Evolutionary conservation across 2,888 invertebrate species (phyloP).

Genomic region (Coecobrya sp.): DNA sequence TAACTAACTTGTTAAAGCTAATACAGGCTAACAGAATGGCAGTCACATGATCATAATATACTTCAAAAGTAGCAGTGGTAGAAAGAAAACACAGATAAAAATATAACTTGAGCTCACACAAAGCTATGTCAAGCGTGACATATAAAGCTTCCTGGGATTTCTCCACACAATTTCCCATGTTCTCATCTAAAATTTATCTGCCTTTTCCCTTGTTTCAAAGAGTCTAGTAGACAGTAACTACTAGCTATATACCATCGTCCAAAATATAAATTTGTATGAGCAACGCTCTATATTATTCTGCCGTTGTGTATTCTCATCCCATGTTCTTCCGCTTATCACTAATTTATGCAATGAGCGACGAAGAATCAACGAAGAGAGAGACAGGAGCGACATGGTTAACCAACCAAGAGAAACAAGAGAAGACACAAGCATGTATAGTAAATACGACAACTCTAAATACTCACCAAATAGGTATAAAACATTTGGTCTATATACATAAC

Average conservation of each 20-base stretch:
- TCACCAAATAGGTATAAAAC: not conserved
- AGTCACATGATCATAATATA: conserved; percentile 25
- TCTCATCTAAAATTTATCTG: conserved; percentile 70
- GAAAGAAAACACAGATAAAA: not conserved
- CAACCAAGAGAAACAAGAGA: conserved; percentile 63
- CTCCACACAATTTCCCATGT: conserved; percentile 72
- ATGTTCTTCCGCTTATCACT: conserved; percentile 64
- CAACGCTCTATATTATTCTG: not conserved
- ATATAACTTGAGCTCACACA: conserved; percentile 22
- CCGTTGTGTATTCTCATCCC: conserved; percentile 28
- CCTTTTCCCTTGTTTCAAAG: conserved; percentile 11
- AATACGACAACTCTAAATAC: not conserved
- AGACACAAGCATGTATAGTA: conserved; percentile 35
- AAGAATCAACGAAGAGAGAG: conserved; percentile 44
- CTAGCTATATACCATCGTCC: not conserved
- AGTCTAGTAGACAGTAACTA: not conserved
- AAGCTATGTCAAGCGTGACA: conserved; percentile 63
- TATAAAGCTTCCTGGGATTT: conserved; percentile 66
- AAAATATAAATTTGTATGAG: not conserved
- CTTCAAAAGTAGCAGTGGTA: not conserved
- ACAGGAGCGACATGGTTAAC: conserved; percentile 72
- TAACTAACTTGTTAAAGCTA: conserved; percentile 54
- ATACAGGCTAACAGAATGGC: not conserved
- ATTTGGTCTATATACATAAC: not conserved
- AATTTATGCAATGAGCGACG: conserved; percentile 70